These are phyloP conservation scores for Coptodon bakossiorum DNA, from an alignment of 2,113 vertebrate genomes.

Conservation along the genomic window DNA sequence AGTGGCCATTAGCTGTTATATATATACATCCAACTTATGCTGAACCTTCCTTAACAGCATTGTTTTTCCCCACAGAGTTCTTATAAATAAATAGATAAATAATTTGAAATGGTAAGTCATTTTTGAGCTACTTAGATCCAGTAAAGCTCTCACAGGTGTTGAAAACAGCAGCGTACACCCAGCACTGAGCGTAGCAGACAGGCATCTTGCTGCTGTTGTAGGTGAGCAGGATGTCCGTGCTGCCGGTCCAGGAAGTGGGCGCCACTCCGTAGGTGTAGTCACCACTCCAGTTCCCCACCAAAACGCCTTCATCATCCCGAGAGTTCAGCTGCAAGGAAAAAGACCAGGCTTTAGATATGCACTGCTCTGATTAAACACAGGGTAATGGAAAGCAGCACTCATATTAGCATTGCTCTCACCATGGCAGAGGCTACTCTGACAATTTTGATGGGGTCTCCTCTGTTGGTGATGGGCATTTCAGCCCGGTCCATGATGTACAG, in stretches of 20 bases:
- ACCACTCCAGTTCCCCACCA: conserved; percentile 89
- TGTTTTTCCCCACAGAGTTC: background rate
- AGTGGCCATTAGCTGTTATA: background rate
- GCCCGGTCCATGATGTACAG: conserved; percentile 87
- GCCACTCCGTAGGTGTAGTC: conserved; percentile 81
- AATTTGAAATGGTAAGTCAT: background rate
- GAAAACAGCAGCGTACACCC: conserved; percentile 95
- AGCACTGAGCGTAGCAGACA: conserved; percentile 90
- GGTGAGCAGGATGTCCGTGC: conserved; percentile 86
- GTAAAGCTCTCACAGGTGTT: conserved; percentile 84
- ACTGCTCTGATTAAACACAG: background rate
- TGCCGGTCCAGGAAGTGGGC: conserved; percentile 94
- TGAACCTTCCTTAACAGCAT: background rate
- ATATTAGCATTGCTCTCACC: conserved; percentile 66
- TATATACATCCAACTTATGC: background rate
- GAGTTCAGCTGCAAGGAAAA: conserved; percentile 78
- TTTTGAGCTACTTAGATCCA: background rate
- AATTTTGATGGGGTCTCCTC: conserved; percentile 88
- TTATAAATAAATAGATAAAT: background rate
- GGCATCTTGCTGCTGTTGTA: conserved; percentile 74
- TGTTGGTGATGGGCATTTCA: conserved; percentile 83
- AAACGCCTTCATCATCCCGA: conserved; percentile 84
- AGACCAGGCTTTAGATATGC: background rate
- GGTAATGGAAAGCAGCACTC: background rate
- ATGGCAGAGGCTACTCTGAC: conserved; percentile 87